Conservation (phyloP, 2,113 vertebrate genomes). For the Corydoras sp. region DNA sequence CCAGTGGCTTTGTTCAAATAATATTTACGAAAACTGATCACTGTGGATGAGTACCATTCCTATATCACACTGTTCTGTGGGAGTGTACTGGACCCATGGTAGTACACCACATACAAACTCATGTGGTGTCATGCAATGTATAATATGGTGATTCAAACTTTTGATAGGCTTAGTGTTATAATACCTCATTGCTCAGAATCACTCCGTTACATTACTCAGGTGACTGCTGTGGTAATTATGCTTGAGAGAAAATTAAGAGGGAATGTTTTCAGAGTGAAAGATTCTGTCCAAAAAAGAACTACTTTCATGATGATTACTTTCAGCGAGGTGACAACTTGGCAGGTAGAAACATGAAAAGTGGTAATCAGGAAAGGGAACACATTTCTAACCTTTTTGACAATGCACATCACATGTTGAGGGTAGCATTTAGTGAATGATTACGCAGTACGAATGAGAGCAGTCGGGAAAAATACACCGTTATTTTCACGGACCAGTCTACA, state of each 20-base stretch:
- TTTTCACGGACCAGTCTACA: no score
- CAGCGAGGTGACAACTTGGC: not conserved
- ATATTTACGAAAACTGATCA: no score
- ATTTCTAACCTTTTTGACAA: not conserved
- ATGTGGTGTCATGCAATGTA: not conserved
- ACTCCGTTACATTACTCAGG: not conserved
- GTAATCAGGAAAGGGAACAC: not conserved
- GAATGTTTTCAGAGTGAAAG: not conserved
- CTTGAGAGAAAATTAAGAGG: not conserved
- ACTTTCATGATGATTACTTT: not conserved
- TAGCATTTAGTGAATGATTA: no score
- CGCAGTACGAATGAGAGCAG: no score
- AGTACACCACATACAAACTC: no score
- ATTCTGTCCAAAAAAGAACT: not conserved
- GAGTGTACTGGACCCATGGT: no score
- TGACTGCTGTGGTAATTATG: conserved; percentile 8
- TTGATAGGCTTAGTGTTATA: conserved; percentile 2
- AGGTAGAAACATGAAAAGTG: not conserved
- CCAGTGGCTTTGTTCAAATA: no score
- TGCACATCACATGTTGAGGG: not conserved
- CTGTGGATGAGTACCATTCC: no score
- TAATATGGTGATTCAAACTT: not conserved
- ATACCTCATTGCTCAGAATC: not conserved
- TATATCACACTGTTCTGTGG: no score
- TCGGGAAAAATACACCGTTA: no score